Conservation (phyloP, 1,140 invertebrate species). For the Rhynchophorus ferrugineus region DNA sequence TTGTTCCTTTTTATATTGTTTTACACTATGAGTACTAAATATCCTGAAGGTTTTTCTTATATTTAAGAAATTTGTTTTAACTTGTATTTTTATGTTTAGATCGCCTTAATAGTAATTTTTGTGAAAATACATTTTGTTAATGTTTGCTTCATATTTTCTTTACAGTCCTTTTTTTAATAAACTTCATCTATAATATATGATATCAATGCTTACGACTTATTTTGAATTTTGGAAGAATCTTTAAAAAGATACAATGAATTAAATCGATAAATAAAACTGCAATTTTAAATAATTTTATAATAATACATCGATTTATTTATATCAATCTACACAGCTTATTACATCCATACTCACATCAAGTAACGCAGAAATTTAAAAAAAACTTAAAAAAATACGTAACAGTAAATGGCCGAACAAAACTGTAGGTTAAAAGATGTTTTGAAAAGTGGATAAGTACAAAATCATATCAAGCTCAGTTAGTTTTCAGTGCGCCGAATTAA, state of each 20-base stretch:
- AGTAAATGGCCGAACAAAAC: no score
- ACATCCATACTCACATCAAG: constrained; percentile 32
- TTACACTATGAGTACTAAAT: neutral
- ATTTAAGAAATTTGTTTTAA: neutral
- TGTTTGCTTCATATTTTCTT: no score
- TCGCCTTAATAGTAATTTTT: neutral
- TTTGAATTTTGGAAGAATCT: no score
- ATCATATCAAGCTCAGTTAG: no score
- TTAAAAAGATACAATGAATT: no score
- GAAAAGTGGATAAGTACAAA: no score
- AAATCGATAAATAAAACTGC: neutral
- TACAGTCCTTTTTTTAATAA: no score
- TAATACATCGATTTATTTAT: constrained; percentile 36
- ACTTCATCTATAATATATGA: no score
- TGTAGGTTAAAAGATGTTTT: no score
- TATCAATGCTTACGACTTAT: no score
- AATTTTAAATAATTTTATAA: constrained; percentile 31
- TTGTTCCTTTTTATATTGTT: neutral
- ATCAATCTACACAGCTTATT: constrained; percentile 36
- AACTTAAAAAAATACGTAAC: no score
- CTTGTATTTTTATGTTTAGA: neutral
- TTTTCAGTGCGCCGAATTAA: no score
- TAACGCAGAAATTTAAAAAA: constrained; percentile 24
- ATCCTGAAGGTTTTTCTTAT: neutral
- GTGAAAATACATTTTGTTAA: neutral